Percentiles rank a stretch among this genome's conserved stretches.
Conservation (phyloP, 2,888 invertebrate genomes). For the Stenurella melanura region DNA sequence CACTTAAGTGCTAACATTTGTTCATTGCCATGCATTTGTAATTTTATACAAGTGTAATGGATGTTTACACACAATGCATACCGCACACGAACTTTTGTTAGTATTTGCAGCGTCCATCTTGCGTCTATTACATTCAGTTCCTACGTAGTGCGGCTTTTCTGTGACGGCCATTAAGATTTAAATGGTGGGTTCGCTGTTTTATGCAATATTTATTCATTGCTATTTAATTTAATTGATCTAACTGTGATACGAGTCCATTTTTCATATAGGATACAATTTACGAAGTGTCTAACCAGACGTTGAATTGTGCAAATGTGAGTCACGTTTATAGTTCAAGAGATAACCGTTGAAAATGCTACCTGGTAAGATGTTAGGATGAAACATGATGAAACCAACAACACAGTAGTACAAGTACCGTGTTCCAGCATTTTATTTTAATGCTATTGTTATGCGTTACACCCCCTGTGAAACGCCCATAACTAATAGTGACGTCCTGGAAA, state of each 20-base stretch:
- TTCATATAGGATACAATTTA: not conserved
- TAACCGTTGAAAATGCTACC: too few species aligned
- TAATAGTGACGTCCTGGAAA: too few species aligned
- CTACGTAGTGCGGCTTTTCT: not conserved
- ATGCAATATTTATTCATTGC: constrained; percentile 11
- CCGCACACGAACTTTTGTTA: constrained; percentile 47
- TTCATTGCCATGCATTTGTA: constrained; percentile 56
- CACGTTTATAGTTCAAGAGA: too few species aligned
- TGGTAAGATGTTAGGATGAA: too few species aligned
- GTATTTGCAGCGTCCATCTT: constrained; percentile 22
- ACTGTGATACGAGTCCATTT: not conserved
- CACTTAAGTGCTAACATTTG: constrained; percentile 57
- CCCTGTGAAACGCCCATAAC: too few species aligned
- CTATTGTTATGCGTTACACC: too few species aligned
- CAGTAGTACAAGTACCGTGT: too few species aligned
- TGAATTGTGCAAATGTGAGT: too few species aligned
- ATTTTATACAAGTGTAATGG: constrained; percentile 56
- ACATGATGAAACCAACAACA: too few species aligned
- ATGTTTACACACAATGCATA: constrained; percentile 61
- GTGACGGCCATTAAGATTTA: constrained; percentile 10
- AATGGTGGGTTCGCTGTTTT: not conserved
- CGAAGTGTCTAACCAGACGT: too few species aligned
- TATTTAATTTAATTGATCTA: not conserved
- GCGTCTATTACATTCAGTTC: constrained; percentile 4
- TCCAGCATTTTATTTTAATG: too few species aligned